A percentile compares a stretch with the other conserved stretches of the same genome.
phyloP scores from a whole-genome alignment of 2,797 vertebrate species.

The Thamnophis elegans region DNA sequence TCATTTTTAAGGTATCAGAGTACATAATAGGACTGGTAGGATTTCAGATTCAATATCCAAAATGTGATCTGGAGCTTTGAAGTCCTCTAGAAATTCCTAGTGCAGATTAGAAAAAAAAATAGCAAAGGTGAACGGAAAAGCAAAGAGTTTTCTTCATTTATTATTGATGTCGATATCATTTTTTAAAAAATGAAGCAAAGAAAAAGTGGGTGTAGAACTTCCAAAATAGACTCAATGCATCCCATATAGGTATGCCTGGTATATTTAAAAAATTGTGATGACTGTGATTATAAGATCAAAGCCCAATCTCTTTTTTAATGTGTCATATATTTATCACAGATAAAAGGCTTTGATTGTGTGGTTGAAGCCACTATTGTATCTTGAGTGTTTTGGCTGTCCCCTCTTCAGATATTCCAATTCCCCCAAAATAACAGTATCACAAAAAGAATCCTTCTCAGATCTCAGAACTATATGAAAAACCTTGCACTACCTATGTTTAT shows the following conservation, averaged over 20 bases:
- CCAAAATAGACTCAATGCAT: background rate
- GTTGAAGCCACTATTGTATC: background rate
- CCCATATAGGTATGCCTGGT: background rate
- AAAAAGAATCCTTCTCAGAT: background rate
- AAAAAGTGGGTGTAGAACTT: background rate
- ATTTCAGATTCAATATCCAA: background rate
- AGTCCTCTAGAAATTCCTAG: background rate
- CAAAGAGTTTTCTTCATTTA: background rate
- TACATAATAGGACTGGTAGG: background rate
- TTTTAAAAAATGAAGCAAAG: background rate
- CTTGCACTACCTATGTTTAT: background rate
- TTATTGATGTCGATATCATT: background rate
- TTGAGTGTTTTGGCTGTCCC: background rate
- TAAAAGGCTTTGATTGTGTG: background rate
- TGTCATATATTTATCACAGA: background rate
- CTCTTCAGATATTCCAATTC: background rate
- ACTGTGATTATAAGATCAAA: background rate
- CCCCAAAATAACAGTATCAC: background rate
- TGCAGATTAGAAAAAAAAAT: background rate
- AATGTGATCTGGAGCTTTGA: background rate
- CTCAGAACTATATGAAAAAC: background rate
- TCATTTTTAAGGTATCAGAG: background rate
- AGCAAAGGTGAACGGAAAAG: background rate
- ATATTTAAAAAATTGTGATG: background rate
- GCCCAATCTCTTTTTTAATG: background rate